Percentiles rank a stretch among this genome's conserved stretches.
Conservation (phyloP, 1,140 invertebrate species). For the Drosophila erecta region DNA sequence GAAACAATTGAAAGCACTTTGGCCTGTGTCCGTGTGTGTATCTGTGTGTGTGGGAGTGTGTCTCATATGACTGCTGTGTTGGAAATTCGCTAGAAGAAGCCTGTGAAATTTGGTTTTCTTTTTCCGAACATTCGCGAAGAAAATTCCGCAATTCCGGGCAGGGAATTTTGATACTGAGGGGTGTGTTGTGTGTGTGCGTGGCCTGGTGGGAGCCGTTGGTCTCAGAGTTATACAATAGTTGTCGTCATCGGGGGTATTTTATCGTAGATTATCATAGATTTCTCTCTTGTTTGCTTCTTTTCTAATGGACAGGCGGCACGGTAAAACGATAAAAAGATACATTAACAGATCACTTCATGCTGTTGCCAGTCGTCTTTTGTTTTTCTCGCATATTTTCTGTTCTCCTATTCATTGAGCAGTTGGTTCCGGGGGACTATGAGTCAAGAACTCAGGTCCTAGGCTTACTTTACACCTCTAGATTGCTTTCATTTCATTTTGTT, state of each 20-base stretch:
- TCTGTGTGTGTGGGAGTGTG: neutral
- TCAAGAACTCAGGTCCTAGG: neutral
- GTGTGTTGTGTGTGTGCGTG: slow-evolving; percentile 4
- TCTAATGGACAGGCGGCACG: neutral
- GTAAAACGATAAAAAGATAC: slow-evolving; percentile 30
- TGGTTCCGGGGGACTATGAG: slow-evolving; percentile 6
- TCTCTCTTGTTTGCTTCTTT: neutral
- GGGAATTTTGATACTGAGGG: too few species aligned
- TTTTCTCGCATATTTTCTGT: neutral
- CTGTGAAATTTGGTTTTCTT: too few species aligned
- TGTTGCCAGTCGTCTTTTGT: slow-evolving; percentile 41
- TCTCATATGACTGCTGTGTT: too few species aligned
- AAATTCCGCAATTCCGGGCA: too few species aligned
- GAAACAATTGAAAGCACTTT: slow-evolving; percentile 69
- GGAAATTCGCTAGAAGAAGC: too few species aligned
- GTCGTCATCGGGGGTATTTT: slow-evolving; percentile 2
- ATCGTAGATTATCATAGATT: neutral
- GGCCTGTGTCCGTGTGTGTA: slow-evolving; percentile 38
- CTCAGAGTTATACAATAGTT: slow-evolving; percentile 4
- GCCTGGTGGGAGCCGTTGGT: slow-evolving; percentile 15
- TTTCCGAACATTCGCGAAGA: too few species aligned
- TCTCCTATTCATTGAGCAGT: slow-evolving; percentile 24
- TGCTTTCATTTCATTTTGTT: slow-evolving; percentile 2
- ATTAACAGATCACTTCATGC: slow-evolving; percentile 49
- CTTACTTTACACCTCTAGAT: neutral